Evolutionary conservation across 2,113 vertebrate species (phyloP).

Genomic region (Thomomys bottae): DNA sequence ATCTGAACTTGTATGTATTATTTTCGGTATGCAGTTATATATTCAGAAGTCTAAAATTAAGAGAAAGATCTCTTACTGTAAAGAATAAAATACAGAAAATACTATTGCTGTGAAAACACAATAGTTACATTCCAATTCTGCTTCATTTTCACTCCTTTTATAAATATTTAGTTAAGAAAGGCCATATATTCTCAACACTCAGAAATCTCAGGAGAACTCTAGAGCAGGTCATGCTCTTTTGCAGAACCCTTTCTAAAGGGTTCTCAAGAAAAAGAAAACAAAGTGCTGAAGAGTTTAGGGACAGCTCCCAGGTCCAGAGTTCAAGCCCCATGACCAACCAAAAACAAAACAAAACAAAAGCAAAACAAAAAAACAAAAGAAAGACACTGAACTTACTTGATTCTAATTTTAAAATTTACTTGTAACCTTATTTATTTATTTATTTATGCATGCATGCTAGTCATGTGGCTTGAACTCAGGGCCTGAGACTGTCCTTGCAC

Average conservation of each 20-base stretch:
- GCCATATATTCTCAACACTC: not conserved
- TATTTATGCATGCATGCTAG: too few species aligned
- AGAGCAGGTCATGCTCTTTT: not conserved
- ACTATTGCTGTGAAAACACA: not conserved
- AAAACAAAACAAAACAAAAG: too few species aligned
- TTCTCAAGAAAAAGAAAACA: too few species aligned
- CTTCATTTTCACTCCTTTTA: slow-evolving; percentile 3
- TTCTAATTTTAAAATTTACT: slow-evolving; percentile 14
- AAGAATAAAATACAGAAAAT: too few species aligned
- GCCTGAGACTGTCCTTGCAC: too few species aligned
- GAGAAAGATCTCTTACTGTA: not conserved
- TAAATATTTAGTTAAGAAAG: slow-evolving; percentile 36
- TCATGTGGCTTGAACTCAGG: too few species aligned
- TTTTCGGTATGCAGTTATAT: slow-evolving; percentile 27
- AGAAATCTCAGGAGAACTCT: not conserved
- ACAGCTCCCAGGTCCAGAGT: too few species aligned
- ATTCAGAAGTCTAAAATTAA: slow-evolving; percentile 23
- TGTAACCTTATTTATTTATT: not conserved
- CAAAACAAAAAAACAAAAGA: not conserved
- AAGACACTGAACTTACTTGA: slow-evolving; percentile 12
- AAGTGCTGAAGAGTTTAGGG: too few species aligned
- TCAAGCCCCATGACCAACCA: too few species aligned
- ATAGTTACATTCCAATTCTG: not conserved
- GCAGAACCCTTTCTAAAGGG: not conserved
- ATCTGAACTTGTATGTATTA: not conserved